Evolutionary conservation across 2,888 invertebrate genomes (phyloP), one percentile per base, ranked within the genome.

Genomic region (Hybos culiciformis): DNA sequence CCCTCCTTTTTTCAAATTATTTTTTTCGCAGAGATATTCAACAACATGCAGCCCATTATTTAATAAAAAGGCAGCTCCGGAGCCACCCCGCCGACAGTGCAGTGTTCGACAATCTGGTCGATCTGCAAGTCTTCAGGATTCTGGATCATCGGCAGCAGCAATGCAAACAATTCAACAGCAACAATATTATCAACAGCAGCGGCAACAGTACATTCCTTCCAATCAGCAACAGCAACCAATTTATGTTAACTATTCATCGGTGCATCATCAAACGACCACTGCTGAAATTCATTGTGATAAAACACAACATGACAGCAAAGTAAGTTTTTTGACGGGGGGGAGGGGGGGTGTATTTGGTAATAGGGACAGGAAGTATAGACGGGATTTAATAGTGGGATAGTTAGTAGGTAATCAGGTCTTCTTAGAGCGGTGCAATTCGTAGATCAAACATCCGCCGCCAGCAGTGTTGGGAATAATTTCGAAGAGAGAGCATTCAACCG

Each of bases 31-130:
- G 63, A 70, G 74, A 46, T 75, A 74, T 39, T 67, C 74, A 18
- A 72, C 74, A 57, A 74, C 74, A 0, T 74, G 76, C 53, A 83
- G 81, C 65, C 83, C 83, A 4, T 74, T 82, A 67, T 73, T 80
- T 54, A 76, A 78, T 33, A 78, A 85, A 56, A 81, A 85, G 57
- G 76, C 82, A 40, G 85, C 85, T 1, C 85, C 85, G 0, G 83
- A 84, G 48, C 86, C 85, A 1, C 86, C 83, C 2, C 78, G 85
- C 51, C 70, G 85, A 3, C 82, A 81, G 55, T 78, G 75, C 55
- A 68, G 64, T 57, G 64, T 65, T 54, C 61, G 65, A 50, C 56
- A 62, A 41, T 54, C 60, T 46, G 32, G 54, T 44, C 51, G 51
- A 45, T 50, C 52, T 37, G 44, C 49, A 45, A 23, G 40, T 46